A percentile compares a stretch with the other conserved stretches of the same genome.
Evolutionary conservation across 2,888 invertebrate genomes (phyloP).

Genomic region (Macaria notata): DNA sequence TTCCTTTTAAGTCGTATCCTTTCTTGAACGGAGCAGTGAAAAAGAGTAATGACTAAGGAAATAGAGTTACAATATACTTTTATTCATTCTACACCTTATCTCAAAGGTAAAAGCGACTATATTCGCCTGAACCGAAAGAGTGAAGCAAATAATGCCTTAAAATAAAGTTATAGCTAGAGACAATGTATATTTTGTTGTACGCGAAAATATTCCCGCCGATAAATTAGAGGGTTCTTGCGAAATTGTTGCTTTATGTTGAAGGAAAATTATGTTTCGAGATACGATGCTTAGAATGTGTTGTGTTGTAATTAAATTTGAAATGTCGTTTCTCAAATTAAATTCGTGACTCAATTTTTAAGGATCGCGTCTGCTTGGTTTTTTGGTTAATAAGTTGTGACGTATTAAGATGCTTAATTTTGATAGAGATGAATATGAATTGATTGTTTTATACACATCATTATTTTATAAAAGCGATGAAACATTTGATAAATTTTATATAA

Average conservation of each 20-base stretch:
- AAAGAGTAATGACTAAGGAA: slow-evolving; percentile 59
- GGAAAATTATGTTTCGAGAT: slow-evolving; percentile 14
- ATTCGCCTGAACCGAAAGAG: slow-evolving; percentile 32
- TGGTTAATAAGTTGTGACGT: too few relatives aligned
- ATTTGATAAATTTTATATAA: too few relatives aligned
- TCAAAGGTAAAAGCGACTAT: slow-evolving; percentile 31
- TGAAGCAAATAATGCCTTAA: slow-evolving; percentile 38
- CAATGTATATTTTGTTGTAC: slow-evolving; percentile 40
- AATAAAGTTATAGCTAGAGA: slow-evolving; percentile 47
- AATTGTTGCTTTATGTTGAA: slow-evolving; percentile 28
- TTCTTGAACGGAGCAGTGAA: slow-evolving; percentile 49
- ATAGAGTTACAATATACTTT: slow-evolving; percentile 45
- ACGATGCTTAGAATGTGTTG: slow-evolving; percentile 11
- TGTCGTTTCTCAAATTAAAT: neutral
- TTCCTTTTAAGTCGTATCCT: slow-evolving; percentile 44
- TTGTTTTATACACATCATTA: too few relatives aligned
- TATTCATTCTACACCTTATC: slow-evolving; percentile 36
- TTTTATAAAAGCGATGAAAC: too few relatives aligned
- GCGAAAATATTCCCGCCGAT: slow-evolving; percentile 36
- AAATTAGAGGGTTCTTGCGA: slow-evolving; percentile 33
- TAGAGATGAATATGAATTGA: too few relatives aligned
- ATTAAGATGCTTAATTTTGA: too few relatives aligned
- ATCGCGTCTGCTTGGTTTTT: too few relatives aligned
- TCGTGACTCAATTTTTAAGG: too few relatives aligned
- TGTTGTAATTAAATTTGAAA: slow-evolving; percentile 8